phyloP scores from a whole-genome alignment of 1,140 invertebrate genomes.

The Papilio polytes region DNA sequence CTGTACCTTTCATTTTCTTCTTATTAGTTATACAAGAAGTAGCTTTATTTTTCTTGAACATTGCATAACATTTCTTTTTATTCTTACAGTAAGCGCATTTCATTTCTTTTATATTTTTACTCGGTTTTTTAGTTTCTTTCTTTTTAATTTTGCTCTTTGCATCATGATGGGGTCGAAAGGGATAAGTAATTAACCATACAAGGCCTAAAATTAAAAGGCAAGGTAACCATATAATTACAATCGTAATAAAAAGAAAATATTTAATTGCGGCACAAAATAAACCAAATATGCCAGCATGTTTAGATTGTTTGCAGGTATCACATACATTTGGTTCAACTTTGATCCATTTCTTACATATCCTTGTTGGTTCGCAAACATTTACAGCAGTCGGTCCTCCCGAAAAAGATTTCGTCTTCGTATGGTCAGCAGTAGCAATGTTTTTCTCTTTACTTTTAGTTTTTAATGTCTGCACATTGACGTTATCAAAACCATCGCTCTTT shows the following conservation, averaged over 20 bases:
- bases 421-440: constrained; percentile 14
- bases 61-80: background rate
- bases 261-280: constrained; percentile 32
- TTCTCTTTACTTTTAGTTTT: constrained; percentile 30
- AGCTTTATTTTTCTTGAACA: background rate
- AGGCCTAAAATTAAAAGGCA: constrained; percentile 37
- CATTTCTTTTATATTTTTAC: background rate
- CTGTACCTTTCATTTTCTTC: background rate
- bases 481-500: constrained; percentile 7
- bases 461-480: background rate
- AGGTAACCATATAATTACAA: constrained; percentile 42
- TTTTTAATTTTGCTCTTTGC: constrained; percentile 5
- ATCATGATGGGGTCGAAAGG: constrained; percentile 23
- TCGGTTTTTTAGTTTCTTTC: background rate
- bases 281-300: background rate
- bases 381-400: background rate
- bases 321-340: background rate
- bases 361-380: constrained; percentile 5
- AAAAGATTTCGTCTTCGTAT: background rate
- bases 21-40: background rate
- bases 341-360: background rate
- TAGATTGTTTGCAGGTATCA: background rate
- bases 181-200: constrained; percentile 42
- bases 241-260: constrained; percentile 38
- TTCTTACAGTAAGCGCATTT: background rate